Evolutionary conservation across 1,140 invertebrate species (phyloP).

Genomic region (Musca domestica): DNA sequence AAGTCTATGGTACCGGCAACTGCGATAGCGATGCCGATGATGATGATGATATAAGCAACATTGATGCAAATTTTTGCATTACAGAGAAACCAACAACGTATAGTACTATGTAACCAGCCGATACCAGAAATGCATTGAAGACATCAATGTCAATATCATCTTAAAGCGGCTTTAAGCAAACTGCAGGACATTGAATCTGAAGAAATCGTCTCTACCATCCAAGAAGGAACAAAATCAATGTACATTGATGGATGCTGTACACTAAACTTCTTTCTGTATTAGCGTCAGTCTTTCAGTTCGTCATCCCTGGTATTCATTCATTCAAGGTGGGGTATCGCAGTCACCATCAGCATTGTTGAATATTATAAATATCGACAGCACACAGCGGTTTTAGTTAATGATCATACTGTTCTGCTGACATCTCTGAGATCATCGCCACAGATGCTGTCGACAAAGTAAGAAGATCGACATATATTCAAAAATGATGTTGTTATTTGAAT

Average conservation of each 20-base stretch:
- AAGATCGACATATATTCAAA: no score
- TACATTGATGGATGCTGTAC: no score
- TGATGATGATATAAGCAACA: slow-evolving; percentile 11
- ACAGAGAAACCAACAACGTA: no score
- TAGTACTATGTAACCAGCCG: no score
- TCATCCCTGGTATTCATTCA: slow-evolving; percentile 5
- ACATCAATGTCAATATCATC: slow-evolving; percentile 17
- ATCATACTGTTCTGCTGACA: slow-evolving; percentile 21
- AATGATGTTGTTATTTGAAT: no score
- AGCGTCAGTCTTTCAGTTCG: neutral
- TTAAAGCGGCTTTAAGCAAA: neutral
- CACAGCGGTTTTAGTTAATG: slow-evolving; percentile 20
- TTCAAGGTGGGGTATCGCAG: neutral
- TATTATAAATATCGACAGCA: slow-evolving; percentile 22
- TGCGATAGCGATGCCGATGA: neutral
- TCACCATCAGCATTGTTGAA: slow-evolving; percentile 13
- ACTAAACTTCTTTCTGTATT: neutral
- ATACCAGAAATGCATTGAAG: slow-evolving; percentile 1
- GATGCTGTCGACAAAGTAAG: neutral
- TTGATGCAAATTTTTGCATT: no score
- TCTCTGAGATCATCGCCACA: slow-evolving; percentile 6
- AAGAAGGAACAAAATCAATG: no score
- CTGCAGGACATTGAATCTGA: neutral
- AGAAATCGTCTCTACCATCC: no score
- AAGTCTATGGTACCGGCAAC: neutral